Percentiles rank a stretch among this genome's conserved stretches.
Evolutionary conservation across 2,888 invertebrate species (phyloP).

Genomic region (Taphrorychus bicolor): DNA sequence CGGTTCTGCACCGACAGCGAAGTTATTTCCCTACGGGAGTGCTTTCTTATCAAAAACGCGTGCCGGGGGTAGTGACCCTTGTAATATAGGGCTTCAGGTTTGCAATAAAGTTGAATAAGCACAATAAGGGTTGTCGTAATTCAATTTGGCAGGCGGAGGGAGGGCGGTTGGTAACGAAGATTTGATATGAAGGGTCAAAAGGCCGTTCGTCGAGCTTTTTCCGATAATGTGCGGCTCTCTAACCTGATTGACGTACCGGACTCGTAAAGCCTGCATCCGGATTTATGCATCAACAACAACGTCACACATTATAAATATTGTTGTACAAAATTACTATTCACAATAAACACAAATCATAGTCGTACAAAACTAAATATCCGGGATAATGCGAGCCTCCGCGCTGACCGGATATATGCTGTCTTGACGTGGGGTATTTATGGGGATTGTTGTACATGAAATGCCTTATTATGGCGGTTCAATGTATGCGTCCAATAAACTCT

Average conservation of each 20-base stretch:
- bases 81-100: slow-evolving; percentile 29
- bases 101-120: slow-evolving; percentile 16
- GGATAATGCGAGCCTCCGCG: slow-evolving; percentile 38
- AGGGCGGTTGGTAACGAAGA: slow-evolving; percentile 5
- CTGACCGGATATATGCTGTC: slow-evolving; percentile 47
- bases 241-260: not conserved
- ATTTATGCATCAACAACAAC: not conserved
- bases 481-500: not conserved
- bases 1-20: slow-evolving; percentile 17
- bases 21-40: slow-evolving; percentile 35
- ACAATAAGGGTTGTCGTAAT: slow-evolving; percentile 15
- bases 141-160: slow-evolving; percentile 1
- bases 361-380: slow-evolving; percentile 32
- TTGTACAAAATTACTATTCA: slow-evolving; percentile 26
- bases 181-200: slow-evolving; percentile 3
- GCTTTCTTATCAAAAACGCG: slow-evolving; percentile 37
- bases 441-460: slow-evolving; percentile 45
- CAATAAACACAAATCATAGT: slow-evolving; percentile 28
- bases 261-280: not conserved
- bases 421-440: slow-evolving; percentile 33
- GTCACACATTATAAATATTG: slow-evolving; percentile 7
- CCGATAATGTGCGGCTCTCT: not conserved
- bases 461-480: slow-evolving; percentile 1
- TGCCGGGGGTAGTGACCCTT: slow-evolving; percentile 37
- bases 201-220: not conserved